Percentiles rank a stretch among this genome's conserved stretches.
Evolutionary conservation across 2,113 vertebrate genomes (phyloP).

Genomic region (Sprattus sprattus): DNA sequence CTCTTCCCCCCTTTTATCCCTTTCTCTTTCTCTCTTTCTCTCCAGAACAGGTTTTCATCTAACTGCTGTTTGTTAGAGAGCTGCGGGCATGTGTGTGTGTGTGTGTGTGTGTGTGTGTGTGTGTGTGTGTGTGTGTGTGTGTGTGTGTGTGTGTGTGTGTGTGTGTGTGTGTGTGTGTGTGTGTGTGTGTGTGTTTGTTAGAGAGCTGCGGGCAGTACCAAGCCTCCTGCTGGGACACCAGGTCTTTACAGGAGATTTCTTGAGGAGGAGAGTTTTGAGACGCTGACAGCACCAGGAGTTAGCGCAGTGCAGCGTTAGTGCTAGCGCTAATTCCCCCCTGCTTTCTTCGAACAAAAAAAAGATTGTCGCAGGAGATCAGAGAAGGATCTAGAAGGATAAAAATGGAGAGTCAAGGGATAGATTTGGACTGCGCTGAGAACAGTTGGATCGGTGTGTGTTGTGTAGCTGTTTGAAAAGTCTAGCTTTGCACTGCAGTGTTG

Average conservation of each 20-base stretch:
- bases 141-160: too few relatives aligned
- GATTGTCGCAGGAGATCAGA: not conserved
- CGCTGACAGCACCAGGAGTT: not conserved
- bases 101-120: too few relatives aligned
- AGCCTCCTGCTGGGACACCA: not conserved
- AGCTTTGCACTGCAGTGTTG: not conserved
- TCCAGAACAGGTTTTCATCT: not conserved
- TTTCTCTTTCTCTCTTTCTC: not conserved
- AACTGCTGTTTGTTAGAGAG: not conserved
- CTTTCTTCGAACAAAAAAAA: not conserved
- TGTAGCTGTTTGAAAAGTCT: not conserved
- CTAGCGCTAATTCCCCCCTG: not conserved
- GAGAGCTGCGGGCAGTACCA: not conserved
- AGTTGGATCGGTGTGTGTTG: not conserved
- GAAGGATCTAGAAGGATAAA: not conserved
- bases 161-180: too few relatives aligned
- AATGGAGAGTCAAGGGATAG: not conserved
- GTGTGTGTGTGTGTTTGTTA: too few relatives aligned
- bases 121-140: too few relatives aligned
- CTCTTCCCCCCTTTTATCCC: too few relatives aligned
- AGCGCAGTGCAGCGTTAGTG: not conserved
- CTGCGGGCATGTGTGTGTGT: too few relatives aligned
- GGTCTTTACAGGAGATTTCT: not conserved
- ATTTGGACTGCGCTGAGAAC: not conserved
- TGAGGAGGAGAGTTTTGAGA: not conserved